Evolutionary conservation across 1,140 invertebrate species (phyloP), one percentile per base, ranked within the genome.

Genomic region (Globodera rostochiensis): DNA sequence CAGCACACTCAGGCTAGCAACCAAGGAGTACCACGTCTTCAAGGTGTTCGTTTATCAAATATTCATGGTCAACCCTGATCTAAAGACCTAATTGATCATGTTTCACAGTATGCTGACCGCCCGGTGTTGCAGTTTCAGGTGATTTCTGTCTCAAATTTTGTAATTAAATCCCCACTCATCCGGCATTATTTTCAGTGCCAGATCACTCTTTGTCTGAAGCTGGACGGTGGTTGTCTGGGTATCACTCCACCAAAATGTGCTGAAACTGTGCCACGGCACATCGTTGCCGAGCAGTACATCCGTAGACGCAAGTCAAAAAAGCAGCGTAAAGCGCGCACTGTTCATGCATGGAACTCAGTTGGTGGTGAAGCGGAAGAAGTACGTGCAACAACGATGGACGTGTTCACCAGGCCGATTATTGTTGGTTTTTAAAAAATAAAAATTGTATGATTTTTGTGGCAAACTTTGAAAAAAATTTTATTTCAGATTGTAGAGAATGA

Each of bases 201-300:
- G 82, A 82, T 88, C 11, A 89, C 89, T 7, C 79, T 89, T 8
- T 89, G 88, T 81, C 57, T 90, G 46, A 89, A 90, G 82, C 82
- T 84, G n/a, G 88, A 89, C 77, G 87, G 87, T 8, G 88, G 88
- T 9, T 89, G 88, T 79, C 69, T 79, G 36, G 87, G 82, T 25
- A 89, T 89, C 13, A 89, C 88, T 53, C 88, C 89, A 7, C 88
- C 88, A 19, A 85, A 88, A 50, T 87, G 86, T 73, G 84, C 86
- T 13, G 86, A 88, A 80, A 86, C 86, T 8, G 60, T 74, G 57
- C 53, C 87, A n/a, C 83, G 79, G 60, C 86, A 86, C 70, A 60
- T 77, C 50, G 81, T 85, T 49, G 53, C 73, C 36, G 50, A 69
- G 50, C 60, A 66, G 64, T 66, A 57, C 77, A 84, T 47, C 69